These are phyloP conservation scores for Heloderma charlesbogerti DNA, from an alignment of 2,113 vertebrate genomes.

Conservation along the genomic window DNA sequence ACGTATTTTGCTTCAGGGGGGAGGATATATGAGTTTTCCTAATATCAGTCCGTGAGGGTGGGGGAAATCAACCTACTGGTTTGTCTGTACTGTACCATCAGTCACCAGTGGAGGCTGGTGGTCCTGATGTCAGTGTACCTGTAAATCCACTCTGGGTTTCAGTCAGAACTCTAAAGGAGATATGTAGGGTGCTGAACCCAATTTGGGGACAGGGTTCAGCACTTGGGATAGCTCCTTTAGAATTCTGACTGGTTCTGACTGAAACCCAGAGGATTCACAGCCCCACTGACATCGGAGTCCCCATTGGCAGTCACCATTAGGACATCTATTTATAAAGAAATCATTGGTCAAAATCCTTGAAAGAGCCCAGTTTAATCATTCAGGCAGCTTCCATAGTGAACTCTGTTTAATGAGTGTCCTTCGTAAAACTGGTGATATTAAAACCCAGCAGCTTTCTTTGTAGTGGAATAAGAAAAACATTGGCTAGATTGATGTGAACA, in stretches of 20 bases:
- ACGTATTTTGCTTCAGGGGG: neutral
- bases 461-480: constrained; percentile 36
- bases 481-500: neutral
- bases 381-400: constrained; percentile 49
- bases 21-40: constrained; percentile 19
- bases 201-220: too few species aligned
- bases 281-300: too few species aligned
- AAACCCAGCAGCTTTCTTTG: constrained; percentile 52
- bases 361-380: constrained; percentile 57
- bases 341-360: constrained; percentile 44
- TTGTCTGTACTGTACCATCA: constrained; percentile 49
- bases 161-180: too few species aligned
- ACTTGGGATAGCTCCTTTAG: too few species aligned
- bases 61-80: neutral
- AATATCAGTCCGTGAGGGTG: neutral
- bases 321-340: constrained; percentile 51
- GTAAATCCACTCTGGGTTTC: too few species aligned
- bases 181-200: too few species aligned
- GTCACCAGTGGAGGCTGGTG: too few species aligned
- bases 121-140: too few species aligned
- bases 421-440: constrained; percentile 57
- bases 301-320: constrained; percentile 35
- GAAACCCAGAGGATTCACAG: too few species aligned
- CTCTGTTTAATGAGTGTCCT: constrained; percentile 60
- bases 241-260: too few species aligned